These are phyloP conservation scores for Acutogordius australiensis DNA, from an alignment of 2,888 invertebrate genomes.

Conservation along the genomic window DNA sequence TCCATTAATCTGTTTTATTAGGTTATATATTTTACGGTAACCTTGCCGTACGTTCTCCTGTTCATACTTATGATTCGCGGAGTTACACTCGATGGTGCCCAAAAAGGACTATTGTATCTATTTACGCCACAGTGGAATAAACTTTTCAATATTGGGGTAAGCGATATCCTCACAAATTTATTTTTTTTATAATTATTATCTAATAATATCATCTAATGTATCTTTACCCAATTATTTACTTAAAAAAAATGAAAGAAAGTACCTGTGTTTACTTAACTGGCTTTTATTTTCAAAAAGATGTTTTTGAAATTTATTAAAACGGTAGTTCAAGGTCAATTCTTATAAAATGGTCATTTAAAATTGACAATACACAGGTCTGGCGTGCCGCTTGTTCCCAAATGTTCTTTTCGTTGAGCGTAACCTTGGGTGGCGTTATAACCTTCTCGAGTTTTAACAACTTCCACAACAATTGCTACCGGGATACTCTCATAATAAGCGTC, in stretches of 20 bases:
- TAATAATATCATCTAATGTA: not conserved
- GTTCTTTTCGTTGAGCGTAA: slow-evolving; percentile 52
- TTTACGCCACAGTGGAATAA: slow-evolving; percentile 9
- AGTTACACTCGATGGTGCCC: not conserved
- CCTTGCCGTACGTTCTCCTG: slow-evolving; percentile 1
- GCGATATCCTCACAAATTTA: too few relatives aligned
- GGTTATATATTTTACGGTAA: slow-evolving; percentile 1
- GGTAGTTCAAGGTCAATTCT: too few relatives aligned
- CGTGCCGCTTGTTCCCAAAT: slow-evolving; percentile 52
- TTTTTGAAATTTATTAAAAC: too few relatives aligned
- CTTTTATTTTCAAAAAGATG: too few relatives aligned
- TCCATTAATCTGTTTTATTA: not conserved
- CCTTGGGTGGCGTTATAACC: slow-evolving; percentile 43
- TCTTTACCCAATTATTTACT: not conserved
- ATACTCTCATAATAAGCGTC: slow-evolving; percentile 40
- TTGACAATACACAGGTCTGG: slow-evolving; percentile 33
- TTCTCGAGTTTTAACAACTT: slow-evolving; percentile 37
- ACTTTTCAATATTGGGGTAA: not conserved
- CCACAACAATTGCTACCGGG: slow-evolving; percentile 31
- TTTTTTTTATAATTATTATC: not conserved
- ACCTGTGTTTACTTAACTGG: too few relatives aligned
- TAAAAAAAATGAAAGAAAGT: not conserved
- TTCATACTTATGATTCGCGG: slow-evolving; percentile 4
- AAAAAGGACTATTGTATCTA: not conserved
- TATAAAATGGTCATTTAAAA: not conserved